phyloP scores from a whole-genome alignment of 2,888 invertebrate genomes.

The Ochropacha duplaris region DNA sequence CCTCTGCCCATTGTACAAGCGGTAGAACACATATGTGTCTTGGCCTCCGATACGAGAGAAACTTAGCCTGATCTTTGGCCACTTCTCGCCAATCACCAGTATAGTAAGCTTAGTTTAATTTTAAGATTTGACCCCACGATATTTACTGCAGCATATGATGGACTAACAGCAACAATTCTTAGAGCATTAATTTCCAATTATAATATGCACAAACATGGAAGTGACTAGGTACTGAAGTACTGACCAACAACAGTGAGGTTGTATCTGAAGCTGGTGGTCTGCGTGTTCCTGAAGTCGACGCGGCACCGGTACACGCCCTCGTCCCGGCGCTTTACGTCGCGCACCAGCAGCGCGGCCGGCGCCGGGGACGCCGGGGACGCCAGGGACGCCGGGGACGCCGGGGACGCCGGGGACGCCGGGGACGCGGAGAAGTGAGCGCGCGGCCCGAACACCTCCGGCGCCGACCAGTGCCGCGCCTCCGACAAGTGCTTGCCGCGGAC shows the following conservation, averaged over 20 bases:
- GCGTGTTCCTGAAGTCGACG: constrained; percentile 94
- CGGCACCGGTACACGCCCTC: constrained; percentile 95
- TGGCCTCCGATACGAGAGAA: too few species aligned
- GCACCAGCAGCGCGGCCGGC: constrained; percentile 89
- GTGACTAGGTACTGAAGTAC: too few species aligned
- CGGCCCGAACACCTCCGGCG: constrained; percentile 92
- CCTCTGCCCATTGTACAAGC: too few species aligned
- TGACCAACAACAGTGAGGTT: constrained; percentile 95
- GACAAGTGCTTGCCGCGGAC: constrained; percentile 91
- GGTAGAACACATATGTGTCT: too few species aligned
- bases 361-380: constrained; percentile 88
- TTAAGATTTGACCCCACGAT: too few species aligned
- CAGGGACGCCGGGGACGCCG: constrained; percentile 89
- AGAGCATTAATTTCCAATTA: too few species aligned
- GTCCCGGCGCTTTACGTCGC: constrained; percentile 92
- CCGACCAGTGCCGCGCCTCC: constrained; percentile 93
- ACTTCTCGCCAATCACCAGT: too few species aligned
- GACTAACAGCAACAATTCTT: too few species aligned
- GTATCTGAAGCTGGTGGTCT: constrained; percentile 94
- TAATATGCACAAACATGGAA: too few species aligned
- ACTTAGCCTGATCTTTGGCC: too few species aligned
- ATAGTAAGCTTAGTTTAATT: too few species aligned
- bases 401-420: constrained; percentile 90
- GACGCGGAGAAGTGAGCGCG: constrained; percentile 92
- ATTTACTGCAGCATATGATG: too few species aligned